phyloP scores from a whole-genome alignment of 1,140 invertebrate genomes.

The Argopecten irradians region DNA sequence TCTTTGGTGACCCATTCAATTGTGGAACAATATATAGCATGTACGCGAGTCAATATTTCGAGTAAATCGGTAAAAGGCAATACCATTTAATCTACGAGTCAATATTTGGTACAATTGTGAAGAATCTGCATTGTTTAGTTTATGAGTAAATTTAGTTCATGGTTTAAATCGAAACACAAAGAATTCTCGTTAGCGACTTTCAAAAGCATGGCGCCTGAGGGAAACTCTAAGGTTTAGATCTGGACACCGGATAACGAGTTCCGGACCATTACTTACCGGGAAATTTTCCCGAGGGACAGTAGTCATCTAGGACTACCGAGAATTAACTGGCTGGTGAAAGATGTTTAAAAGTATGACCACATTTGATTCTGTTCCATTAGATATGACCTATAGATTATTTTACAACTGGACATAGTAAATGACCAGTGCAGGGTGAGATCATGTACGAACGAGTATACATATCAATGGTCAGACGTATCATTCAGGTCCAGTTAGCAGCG shows the following conservation, averaged over 20 bases:
- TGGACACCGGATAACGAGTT: neutral
- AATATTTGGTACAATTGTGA: no score
- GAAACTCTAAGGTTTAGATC: neutral
- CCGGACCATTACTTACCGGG: neutral
- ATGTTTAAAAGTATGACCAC: constrained; percentile 11
- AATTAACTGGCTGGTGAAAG: neutral
- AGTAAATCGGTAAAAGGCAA: no score
- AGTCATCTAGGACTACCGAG: neutral
- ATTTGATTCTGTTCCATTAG: neutral
- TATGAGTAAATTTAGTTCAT: neutral
- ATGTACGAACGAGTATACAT: neutral
- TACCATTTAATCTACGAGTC: no score
- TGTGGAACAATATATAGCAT: no score
- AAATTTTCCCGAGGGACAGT: neutral
- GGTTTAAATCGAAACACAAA: neutral
- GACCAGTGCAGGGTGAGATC: neutral
- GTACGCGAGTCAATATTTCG: no score
- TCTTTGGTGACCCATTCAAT: neutral
- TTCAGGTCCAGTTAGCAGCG: neutral
- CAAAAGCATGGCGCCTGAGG: neutral
- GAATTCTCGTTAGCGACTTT: neutral
- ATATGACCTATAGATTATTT: neutral
- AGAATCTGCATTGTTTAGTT: neutral
- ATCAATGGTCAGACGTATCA: neutral
- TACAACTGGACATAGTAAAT: neutral